A percentile compares a stretch with the other conserved stretches of the same genome.
Conservation (phyloP, 2,113 vertebrate species). For the Poecile atricapillus region DNA sequence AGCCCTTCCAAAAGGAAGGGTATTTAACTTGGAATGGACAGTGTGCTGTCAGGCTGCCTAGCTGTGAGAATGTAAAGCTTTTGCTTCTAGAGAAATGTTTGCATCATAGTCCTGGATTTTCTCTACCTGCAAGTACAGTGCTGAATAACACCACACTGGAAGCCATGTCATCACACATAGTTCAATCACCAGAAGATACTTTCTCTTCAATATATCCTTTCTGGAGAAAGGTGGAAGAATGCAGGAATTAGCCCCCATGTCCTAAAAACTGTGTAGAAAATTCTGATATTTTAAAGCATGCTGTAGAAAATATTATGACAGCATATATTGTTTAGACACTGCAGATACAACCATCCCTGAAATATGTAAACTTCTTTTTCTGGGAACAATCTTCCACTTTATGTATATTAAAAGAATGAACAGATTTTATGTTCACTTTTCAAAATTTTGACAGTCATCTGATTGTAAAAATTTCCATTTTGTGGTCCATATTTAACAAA, state of each 20-base stretch:
- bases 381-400: neutral
- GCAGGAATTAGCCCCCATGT: neutral
- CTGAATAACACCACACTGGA: too few species aligned
- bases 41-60: too few species aligned
- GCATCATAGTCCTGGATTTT: too few species aligned
- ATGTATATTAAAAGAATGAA: neutral
- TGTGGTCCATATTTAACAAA: neutral
- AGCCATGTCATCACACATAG: too few species aligned
- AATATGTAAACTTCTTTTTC: neutral
- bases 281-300: neutral
- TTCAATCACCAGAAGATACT: neutral
- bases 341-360: neutral
- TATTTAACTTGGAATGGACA: neutral
- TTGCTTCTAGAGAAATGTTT: too few species aligned
- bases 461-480: neutral
- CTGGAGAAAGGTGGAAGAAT: neutral
- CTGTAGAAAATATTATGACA: neutral
- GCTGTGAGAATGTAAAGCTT: too few species aligned
- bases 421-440: neutral
- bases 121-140: too few species aligned
- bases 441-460: neutral
- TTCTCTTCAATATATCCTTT: neutral
- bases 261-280: neutral
- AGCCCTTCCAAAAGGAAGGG: neutral
- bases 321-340: neutral